Conservation (phyloP, 2,888 invertebrate genomes). For the Elmis aenea region DNA sequence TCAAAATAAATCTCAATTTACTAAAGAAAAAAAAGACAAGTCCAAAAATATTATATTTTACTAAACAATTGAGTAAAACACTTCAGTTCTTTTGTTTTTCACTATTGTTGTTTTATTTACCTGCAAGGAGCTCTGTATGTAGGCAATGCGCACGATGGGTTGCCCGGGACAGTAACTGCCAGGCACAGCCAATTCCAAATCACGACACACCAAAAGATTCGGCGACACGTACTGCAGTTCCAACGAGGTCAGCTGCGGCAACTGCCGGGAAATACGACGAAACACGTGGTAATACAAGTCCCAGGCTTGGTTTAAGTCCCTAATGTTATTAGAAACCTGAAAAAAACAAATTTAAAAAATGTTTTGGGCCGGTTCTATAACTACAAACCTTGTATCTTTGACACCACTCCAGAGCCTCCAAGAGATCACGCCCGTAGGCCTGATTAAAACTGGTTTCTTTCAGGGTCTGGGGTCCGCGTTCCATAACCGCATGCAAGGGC, state of each 20-base stretch:
- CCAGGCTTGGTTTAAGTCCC: conserved; percentile 98
- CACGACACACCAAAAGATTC: conserved; percentile 79
- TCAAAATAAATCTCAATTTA: conserved; percentile 7
- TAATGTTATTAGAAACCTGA: conserved; percentile 73
- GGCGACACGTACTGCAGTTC: conserved; percentile 96
- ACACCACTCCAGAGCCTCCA: conserved; percentile 95
- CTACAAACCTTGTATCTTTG: conserved; percentile 67
- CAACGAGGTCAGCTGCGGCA: conserved; percentile 84
- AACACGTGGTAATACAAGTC: conserved; percentile 99
- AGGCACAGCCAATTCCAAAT: conserved; percentile 94
- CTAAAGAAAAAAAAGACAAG: conserved; percentile 3
- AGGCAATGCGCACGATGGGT: conserved; percentile 80
- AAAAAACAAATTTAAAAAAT: too few species aligned
- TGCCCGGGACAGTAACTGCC: conserved; percentile 95
- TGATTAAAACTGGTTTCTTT: conserved; percentile 97
- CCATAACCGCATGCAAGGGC: conserved; percentile 90
- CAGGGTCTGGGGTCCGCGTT: conserved; percentile 88
- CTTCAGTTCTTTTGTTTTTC: too few species aligned
- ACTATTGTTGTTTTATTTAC: too few species aligned
- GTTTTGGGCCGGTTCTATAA: too few species aligned
- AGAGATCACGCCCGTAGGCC: conserved; percentile 91
- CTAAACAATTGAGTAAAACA: too few species aligned
- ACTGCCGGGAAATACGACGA: conserved; percentile 89
- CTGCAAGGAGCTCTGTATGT: conserved; percentile 87
- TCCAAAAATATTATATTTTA: too few species aligned